Base-by-base conservation (phyloP, 1,140 invertebrate species). In the Anastrepha ludens region DNA sequence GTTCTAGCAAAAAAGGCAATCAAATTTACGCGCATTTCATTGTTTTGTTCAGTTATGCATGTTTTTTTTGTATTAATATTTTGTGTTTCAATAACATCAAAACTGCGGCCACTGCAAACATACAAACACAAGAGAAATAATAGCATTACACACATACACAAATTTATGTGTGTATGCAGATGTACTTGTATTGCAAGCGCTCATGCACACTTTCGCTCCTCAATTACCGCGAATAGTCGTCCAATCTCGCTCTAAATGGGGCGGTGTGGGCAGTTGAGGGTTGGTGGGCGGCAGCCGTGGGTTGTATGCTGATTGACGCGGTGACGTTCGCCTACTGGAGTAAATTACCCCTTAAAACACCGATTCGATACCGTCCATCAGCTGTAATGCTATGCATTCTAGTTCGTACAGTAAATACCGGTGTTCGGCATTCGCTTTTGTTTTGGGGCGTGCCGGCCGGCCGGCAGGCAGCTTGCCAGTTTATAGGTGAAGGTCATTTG, bases 401-500 rank as follows among this genome's bases (percentile, higher is more conserved):
- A 6, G 50, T 11, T 55, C 11, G n/a, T 62, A 17, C 60, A 62
- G n/a, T 62, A 39, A 20, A 39, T 20, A 39, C 64, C 29, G 64
- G 64, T 20, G 64, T 64, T 64, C 11, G 17, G 70, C 47, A 74
- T 62, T 62, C 60, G 13, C 60, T 62, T 62, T 55, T 62, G 60
- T 62, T 62, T 62, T 62, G 5, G n/a, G 60, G 60, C 60, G 60
- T 9, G 4, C 60, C 47, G 41, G 47, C 74, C 74, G 74, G 74
- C 74, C 74, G 74, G 74, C 74, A 47, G 44, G 74, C 74, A 47
- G 44, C 70, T 15, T 74, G 13, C 41, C 70, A 29, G 17, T 81
- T 81, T 58, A 55, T 81, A 55, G 74, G 74, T 81, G 74, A 81
- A 81, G 74, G 74, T 81, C 74, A 58, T 29, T 47, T 3, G 41